Evolutionary conservation across 2,797 vertebrate species (phyloP).

Genomic region (Anguilla pacifica): DNA sequence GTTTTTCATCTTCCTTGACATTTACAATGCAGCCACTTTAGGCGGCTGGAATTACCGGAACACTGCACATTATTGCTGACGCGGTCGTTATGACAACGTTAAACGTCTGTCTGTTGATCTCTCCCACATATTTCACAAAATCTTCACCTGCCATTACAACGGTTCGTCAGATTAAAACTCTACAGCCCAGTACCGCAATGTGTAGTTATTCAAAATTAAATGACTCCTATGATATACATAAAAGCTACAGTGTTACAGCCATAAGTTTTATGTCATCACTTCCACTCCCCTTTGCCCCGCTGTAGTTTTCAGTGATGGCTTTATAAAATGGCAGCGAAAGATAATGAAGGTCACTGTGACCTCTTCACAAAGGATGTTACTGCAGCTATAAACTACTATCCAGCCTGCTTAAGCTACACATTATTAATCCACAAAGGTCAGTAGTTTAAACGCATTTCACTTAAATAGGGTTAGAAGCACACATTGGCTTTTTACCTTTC

Average conservation of each 20-base stretch:
- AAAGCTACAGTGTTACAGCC: background rate
- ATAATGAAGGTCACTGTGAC: background rate
- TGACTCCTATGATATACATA: background rate
- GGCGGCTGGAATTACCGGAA: background rate
- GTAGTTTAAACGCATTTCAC: constrained; percentile 3
- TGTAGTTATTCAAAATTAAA: background rate
- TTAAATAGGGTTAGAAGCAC: constrained; percentile 22
- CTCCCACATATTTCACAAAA: background rate
- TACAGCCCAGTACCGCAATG: background rate
- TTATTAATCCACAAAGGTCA: background rate
- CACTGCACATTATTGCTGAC: background rate
- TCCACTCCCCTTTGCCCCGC: background rate
- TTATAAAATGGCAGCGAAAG: background rate
- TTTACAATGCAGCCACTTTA: background rate
- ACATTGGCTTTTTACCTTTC: background rate
- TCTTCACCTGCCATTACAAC: background rate
- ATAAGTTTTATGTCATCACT: background rate
- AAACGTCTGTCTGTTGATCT: background rate
- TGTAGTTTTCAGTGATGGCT: background rate
- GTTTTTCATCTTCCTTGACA: background rate
- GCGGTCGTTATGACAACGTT: background rate
- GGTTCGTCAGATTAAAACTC: background rate
- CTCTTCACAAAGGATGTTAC: background rate
- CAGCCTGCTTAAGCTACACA: background rate
- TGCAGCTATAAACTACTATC: background rate